phyloP scores from a whole-genome alignment of 2,797 vertebrate genomes.

The Nannoperca australis region DNA sequence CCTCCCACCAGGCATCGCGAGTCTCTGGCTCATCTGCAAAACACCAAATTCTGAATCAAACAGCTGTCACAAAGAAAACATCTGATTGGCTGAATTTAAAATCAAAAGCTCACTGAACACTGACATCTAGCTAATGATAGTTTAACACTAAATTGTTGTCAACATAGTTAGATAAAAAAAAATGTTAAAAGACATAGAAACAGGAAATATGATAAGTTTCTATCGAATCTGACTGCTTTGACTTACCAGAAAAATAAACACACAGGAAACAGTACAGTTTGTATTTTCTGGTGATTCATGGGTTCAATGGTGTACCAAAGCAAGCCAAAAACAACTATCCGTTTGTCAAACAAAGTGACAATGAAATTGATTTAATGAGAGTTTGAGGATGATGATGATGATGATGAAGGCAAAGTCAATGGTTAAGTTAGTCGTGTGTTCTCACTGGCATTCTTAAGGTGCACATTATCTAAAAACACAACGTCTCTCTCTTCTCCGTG shows the following conservation, averaged over 20 bases:
- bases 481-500: constrained; percentile 26
- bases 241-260: constrained; percentile 60
- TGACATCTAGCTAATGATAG: neutral
- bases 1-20: constrained; percentile 99
- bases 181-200: constrained; percentile 4
- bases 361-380: constrained; percentile 49
- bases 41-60: constrained; percentile 71
- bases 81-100: neutral
- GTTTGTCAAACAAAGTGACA: constrained; percentile 69
- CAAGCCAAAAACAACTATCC: constrained; percentile 72
- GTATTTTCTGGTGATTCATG: constrained; percentile 58
- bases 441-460: constrained; percentile 26
- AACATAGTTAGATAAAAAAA: neutral
- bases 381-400: constrained; percentile 40
- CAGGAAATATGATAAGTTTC: constrained; percentile 23
- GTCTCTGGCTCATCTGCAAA: constrained; percentile 99
- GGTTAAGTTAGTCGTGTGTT: constrained; percentile 29
- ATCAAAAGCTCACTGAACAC: constrained; percentile 15
- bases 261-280: constrained; percentile 50
- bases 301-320: constrained; percentile 65
- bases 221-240: constrained; percentile 40
- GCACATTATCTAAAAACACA: constrained; percentile 31
- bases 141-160: constrained; percentile 14
- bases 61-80: constrained; percentile 13
- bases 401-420: constrained; percentile 67